Percentiles rank a stretch among this genome's conserved stretches.
These are phyloP conservation scores for Phylloscopus whistleri DNA, from an alignment of 2,113 vertebrate genomes.

Conservation along the genomic window DNA sequence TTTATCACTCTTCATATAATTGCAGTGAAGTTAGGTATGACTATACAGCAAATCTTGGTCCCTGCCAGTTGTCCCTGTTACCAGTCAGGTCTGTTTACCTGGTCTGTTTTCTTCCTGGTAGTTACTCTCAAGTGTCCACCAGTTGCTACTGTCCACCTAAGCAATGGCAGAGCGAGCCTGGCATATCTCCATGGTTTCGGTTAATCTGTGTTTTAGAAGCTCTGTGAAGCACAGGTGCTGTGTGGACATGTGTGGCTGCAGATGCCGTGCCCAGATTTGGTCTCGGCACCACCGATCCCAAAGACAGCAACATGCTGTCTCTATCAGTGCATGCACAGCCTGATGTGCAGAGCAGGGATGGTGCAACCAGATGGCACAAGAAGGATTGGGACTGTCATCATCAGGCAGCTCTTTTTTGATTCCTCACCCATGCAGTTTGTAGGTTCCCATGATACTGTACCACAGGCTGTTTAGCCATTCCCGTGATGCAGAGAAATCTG, in stretches of 20 bases:
- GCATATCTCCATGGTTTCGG: background rate
- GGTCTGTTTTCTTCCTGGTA: background rate
- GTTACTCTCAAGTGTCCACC: background rate
- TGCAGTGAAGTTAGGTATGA: background rate
- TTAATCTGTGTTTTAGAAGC: background rate
- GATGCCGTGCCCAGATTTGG: rapidly evolving
- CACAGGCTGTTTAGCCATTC: background rate
- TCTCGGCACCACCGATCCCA: background rate
- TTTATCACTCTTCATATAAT: background rate
- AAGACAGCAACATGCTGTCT: background rate
- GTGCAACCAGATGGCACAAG: background rate
- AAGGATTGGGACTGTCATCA: background rate
- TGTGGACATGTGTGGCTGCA: background rate
- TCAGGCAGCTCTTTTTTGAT: background rate
- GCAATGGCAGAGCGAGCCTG: background rate
- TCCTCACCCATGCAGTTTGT: background rate
- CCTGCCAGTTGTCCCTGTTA: background rate
- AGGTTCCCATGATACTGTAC: background rate
- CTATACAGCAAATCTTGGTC: background rate
- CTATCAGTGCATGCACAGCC: background rate
- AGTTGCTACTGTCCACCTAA: background rate
- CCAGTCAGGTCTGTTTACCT: background rate
- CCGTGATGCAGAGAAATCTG: background rate
- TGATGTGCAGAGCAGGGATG: background rate
- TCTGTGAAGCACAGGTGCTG: background rate